Percentiles rank a stretch among this genome's conserved stretches.
Evolutionary conservation across 2,888 invertebrate species (phyloP).

Genomic region (Lasioglossum pauxillum): DNA sequence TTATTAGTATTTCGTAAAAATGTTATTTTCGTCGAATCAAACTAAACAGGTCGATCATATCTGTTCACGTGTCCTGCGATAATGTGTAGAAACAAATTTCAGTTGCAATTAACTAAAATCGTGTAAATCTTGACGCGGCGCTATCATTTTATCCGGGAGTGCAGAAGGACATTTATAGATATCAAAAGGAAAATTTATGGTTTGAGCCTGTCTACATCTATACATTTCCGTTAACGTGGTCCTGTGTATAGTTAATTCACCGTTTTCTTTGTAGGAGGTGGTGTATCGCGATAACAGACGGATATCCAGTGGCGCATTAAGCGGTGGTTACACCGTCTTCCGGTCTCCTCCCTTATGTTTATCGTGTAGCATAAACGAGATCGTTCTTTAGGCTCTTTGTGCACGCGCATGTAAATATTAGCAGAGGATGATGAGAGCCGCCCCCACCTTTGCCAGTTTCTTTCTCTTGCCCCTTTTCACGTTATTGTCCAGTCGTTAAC

Average conservation of each 20-base stretch:
- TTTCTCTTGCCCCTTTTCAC: constrained; percentile 69
- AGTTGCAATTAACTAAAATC: not conserved
- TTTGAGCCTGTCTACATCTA: not conserved
- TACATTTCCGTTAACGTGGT: not conserved
- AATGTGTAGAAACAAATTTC: not conserved
- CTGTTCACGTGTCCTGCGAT: not conserved
- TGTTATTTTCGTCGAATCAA: not conserved
- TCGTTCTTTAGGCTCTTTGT: constrained; percentile 76
- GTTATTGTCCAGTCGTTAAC: constrained; percentile 44
- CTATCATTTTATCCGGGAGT: no score
- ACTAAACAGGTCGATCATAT: not conserved
- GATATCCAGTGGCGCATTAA: constrained; percentile 46
- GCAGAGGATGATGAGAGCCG: constrained; percentile 81
- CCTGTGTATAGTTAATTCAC: not conserved
- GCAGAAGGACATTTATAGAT: no score
- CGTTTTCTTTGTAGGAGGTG: not conserved
- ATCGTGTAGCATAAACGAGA: constrained; percentile 61
- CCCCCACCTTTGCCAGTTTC: constrained; percentile 45
- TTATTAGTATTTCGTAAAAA: not conserved
- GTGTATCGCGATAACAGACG: constrained; percentile 35
- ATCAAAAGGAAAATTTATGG: not conserved
- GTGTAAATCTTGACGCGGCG: no score
- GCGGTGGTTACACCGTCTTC: constrained; percentile 61
- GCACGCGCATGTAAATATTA: constrained; percentile 80
- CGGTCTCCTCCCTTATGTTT: constrained; percentile 74